Evolutionary conservation across 2,888 invertebrate genomes (phyloP).

Genomic region (Isoperla grammatica): DNA sequence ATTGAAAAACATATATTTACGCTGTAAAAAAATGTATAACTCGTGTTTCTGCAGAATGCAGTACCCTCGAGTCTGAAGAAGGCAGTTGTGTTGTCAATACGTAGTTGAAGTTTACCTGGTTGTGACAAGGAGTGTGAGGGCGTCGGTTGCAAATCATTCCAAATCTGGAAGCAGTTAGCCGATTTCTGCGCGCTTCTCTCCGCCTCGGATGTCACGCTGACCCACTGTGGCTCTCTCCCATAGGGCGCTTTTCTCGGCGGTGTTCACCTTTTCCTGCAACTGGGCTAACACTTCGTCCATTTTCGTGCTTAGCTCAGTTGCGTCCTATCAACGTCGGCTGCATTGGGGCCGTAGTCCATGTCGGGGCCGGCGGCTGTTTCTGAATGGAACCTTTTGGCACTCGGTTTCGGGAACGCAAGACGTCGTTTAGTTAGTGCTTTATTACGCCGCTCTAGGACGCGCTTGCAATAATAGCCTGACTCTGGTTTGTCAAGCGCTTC

Average conservation of each 20-base stretch:
- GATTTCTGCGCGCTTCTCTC: constrained; percentile 15
- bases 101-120: not conserved
- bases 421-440: too few species aligned
- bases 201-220: constrained; percentile 8
- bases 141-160: constrained; percentile 8
- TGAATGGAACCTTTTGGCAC: not conserved
- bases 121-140: not conserved
- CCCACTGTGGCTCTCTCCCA: not conserved
- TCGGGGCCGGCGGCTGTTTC: constrained; percentile 2
- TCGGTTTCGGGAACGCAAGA: too few species aligned
- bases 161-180: constrained; percentile 20
- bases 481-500: not conserved
- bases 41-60: too few species aligned
- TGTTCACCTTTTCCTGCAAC: not conserved
- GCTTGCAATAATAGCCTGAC: not conserved
- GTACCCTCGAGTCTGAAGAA: too few species aligned
- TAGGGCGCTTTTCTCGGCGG: not conserved
- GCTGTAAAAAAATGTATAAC: too few species aligned
- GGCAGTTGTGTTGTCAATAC: not conserved
- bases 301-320: not conserved
- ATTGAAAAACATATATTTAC: too few species aligned
- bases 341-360: constrained; percentile 18
- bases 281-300: not conserved
- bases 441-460: too few species aligned
- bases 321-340: constrained; percentile 16